These are phyloP conservation scores for Equus quagga DNA, from an alignment of 2,113 vertebrate species.

Conservation along the genomic window DNA sequence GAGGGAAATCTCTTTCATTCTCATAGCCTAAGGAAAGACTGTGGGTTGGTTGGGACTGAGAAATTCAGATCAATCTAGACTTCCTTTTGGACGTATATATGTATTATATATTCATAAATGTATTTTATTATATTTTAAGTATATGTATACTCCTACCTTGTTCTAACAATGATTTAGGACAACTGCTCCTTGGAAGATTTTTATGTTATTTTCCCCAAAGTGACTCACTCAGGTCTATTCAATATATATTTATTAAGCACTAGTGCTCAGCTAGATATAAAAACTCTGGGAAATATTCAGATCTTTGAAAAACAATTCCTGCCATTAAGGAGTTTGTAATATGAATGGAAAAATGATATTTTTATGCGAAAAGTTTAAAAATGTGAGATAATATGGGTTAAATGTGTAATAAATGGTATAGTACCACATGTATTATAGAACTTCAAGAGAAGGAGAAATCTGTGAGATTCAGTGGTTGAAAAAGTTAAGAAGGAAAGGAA, in stretches of 20 bases:
- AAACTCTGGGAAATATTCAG: constrained; percentile 2
- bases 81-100: constrained; percentile 18
- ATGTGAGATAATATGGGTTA: not conserved
- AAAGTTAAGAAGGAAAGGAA: not conserved
- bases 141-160: not conserved
- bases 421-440: not conserved
- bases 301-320: constrained; percentile 28
- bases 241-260: not conserved
- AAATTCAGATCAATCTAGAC: constrained; percentile 25
- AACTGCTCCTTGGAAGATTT: constrained; percentile 23
- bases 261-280: not conserved
- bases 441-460: not conserved
- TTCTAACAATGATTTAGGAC: constrained; percentile 19
- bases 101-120: not conserved
- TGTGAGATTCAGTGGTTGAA: constrained; percentile 6
- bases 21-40: not conserved
- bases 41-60: not conserved
- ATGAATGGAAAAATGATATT: not conserved
- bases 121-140: constrained; percentile 25
- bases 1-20: not conserved
- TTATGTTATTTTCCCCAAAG: constrained; percentile 23
- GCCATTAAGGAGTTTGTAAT: not conserved
- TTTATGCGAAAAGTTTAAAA: constrained; percentile 31
- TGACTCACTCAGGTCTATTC: not conserved
- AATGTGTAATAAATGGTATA: not conserved